A percentile compares a stretch with the other conserved stretches of the same genome.
phyloP scores from a whole-genome alignment of 1,140 invertebrate genomes.

The Cataglyphis hispanica region DNA sequence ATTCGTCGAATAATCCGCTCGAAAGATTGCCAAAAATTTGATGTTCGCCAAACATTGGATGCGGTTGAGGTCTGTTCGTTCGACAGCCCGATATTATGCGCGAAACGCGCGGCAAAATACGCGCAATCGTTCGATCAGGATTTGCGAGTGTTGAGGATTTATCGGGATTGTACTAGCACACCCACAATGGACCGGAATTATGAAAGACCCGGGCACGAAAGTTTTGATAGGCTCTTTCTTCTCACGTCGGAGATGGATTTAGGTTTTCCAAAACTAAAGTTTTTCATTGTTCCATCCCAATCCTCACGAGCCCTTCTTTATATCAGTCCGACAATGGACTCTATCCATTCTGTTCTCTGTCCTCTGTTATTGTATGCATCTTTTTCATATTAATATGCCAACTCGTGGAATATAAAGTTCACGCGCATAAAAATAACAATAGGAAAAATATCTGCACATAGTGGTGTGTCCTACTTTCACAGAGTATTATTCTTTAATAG shows the following conservation, averaged over 20 bases:
- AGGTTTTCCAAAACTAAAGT: slow-evolving; percentile 57
- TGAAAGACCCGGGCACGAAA: slow-evolving; percentile 53
- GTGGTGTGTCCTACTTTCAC: neutral
- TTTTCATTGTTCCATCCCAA: slow-evolving; percentile 59
- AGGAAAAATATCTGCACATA: neutral
- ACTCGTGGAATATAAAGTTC: neutral
- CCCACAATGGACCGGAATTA: slow-evolving; percentile 60
- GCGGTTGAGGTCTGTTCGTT: slow-evolving; percentile 7
- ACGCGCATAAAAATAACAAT: slow-evolving; percentile 24
- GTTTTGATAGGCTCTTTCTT: slow-evolving; percentile 64
- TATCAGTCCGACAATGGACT: slow-evolving; percentile 37
- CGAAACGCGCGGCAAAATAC: slow-evolving; percentile 18
- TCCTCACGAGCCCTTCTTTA: slow-evolving; percentile 50
- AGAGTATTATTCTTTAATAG: neutral
- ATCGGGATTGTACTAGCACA: slow-evolving; percentile 52
- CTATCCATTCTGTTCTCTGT: slow-evolving; percentile 24
- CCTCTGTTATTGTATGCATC: slow-evolving; percentile 59
- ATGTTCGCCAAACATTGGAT: neutral
- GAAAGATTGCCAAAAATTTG: slow-evolving; percentile 48
- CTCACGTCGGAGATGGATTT: slow-evolving; percentile 59
- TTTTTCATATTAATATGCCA: slow-evolving; percentile 43
- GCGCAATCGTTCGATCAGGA: neutral
- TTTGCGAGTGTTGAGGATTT: slow-evolving; percentile 36
- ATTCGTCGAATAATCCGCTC: slow-evolving; percentile 1
- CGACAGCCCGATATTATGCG: slow-evolving; percentile 44